Percentiles rank a stretch among this genome's conserved stretches.
phyloP scores from a whole-genome alignment of 2,797 vertebrate genomes.

The Spondyliosoma cantharus region DNA sequence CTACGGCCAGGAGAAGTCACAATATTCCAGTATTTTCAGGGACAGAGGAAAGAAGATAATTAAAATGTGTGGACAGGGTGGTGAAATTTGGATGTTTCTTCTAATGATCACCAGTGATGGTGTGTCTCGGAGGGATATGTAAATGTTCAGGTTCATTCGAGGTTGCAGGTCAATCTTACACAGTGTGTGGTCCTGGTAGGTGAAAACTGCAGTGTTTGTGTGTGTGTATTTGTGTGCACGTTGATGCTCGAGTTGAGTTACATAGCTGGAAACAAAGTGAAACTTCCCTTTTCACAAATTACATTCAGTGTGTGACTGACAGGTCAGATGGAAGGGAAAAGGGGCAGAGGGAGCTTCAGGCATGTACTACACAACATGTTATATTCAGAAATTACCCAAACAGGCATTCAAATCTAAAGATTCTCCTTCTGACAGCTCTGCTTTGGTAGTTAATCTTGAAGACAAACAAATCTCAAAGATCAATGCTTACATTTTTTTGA shows the following conservation, averaged over 20 bases:
- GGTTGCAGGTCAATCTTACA: slow-evolving; percentile 7
- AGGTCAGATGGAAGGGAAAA: slow-evolving; percentile 33
- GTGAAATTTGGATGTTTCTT: slow-evolving; percentile 37
- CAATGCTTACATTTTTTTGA: not conserved
- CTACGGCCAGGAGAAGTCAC: slow-evolving; percentile 29
- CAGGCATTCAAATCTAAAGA: slow-evolving; percentile 1
- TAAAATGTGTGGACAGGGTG: slow-evolving; percentile 38
- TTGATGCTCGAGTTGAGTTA: not conserved
- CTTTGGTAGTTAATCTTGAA: not conserved
- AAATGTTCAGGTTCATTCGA: slow-evolving; percentile 36
- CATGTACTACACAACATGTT: slow-evolving; percentile 17
- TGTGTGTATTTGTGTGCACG: slow-evolving; percentile 12
- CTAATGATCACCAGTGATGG: slow-evolving; percentile 24
- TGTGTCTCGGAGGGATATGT: slow-evolving; percentile 25
- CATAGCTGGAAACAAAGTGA: slow-evolving; percentile 52
- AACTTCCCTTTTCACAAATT: slow-evolving; percentile 18
- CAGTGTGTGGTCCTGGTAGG: not conserved
- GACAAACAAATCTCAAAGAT: slow-evolving; percentile 5
- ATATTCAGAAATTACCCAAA: slow-evolving; percentile 18
- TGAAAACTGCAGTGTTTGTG: slow-evolving; percentile 13
- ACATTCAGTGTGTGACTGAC: slow-evolving; percentile 53
- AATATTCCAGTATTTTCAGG: slow-evolving; percentile 36
- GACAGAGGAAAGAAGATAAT: slow-evolving; percentile 32
- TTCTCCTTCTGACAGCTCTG: not conserved
- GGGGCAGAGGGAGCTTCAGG: slow-evolving; percentile 18